These are phyloP conservation scores for Grammomys dolichurus DNA, from an alignment of 2,113 vertebrate genomes.

Conservation along the genomic window DNA sequence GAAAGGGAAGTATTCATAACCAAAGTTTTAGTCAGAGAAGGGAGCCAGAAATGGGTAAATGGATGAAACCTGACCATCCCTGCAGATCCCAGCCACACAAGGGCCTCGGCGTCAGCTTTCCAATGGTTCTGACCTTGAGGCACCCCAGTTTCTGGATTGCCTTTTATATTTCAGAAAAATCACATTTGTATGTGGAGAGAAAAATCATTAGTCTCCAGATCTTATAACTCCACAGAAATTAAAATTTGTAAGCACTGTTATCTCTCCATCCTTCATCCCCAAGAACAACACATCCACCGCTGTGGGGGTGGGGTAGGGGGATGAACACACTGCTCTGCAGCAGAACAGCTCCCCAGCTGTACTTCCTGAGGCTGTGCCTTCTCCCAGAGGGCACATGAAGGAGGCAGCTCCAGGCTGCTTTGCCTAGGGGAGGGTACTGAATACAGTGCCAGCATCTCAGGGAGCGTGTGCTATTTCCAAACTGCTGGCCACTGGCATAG, in stretches of 20 bases:
- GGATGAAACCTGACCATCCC: conserved; percentile 60
- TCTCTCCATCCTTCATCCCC: not conserved
- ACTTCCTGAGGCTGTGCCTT: not conserved
- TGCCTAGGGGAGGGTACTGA: not conserved
- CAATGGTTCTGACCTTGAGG: conserved; percentile 32
- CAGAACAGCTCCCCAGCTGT: not conserved
- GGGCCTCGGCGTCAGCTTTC: not conserved
- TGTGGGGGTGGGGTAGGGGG: not conserved
- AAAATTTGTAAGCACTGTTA: not conserved
- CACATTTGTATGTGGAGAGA: conserved; percentile 20
- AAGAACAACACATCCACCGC: not conserved
- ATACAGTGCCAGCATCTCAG: too few species aligned
- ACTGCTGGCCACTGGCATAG: not conserved
- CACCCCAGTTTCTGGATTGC: not conserved
- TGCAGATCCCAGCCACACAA: not conserved
- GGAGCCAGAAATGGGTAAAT: not conserved
- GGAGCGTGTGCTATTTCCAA: not conserved
- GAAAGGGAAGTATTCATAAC: conserved; percentile 61
- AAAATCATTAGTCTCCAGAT: not conserved
- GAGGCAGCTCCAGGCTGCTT: not conserved
- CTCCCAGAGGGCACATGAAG: not conserved
- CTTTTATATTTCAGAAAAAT: conserved; percentile 50
- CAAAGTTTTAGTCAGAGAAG: not conserved
- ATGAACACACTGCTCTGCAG: not conserved
- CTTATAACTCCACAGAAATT: conserved; percentile 41